Base-by-base conservation (phyloP, 37 sponge, comb jelly and placozoan genomes). In the Haliclona indistincta region DNA sequence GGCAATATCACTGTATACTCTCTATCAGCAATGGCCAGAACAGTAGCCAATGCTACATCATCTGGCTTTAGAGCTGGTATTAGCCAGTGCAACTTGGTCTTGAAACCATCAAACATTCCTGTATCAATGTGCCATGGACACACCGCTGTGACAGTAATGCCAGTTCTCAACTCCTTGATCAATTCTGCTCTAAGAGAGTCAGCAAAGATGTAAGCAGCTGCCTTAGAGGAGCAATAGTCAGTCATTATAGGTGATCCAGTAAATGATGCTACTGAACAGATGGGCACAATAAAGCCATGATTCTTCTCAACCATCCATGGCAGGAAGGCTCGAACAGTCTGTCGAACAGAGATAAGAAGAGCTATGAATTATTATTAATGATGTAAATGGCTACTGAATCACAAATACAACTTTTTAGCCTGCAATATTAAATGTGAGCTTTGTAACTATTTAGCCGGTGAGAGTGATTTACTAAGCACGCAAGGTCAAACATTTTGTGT, bases 221-320 rank as follows among this genome's bases (percentile, higher is more conserved):
- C 78, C 43, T 89, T 89, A 11, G 84, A 60, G 28, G 89, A 64
- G 40, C 63, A 89, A 51, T 89, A 89, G 3, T 69, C 89, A 1
- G 65, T 3, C 28, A 78, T 39, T 23, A 40, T 51, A 29, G 51
- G 33, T 0, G 28, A 25, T 10, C 84, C 84, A 33, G 20, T 39
- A 34, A 60, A 84, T 15, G 71, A 71, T 38, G 80, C 80, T 1
- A 66, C 43, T 3, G 89, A 89, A 25, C 84, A 79, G 25, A 89
- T 68, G 25, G 45, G 70, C 2, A 89, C 67, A 41, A 89, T 63
- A 69, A 85, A 68, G n/a, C 89, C 89, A 40, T 89, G 43, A 68
- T 89, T 70, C 36, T 84, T 85, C 36, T 84, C 66, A 19, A 84
- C 22, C 89, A 89, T 89, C 73, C 63, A 67, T 1, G 89, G 89